Base-by-base conservation (phyloP, 1,140 invertebrate genomes). In the Pinna nobilis region DNA sequence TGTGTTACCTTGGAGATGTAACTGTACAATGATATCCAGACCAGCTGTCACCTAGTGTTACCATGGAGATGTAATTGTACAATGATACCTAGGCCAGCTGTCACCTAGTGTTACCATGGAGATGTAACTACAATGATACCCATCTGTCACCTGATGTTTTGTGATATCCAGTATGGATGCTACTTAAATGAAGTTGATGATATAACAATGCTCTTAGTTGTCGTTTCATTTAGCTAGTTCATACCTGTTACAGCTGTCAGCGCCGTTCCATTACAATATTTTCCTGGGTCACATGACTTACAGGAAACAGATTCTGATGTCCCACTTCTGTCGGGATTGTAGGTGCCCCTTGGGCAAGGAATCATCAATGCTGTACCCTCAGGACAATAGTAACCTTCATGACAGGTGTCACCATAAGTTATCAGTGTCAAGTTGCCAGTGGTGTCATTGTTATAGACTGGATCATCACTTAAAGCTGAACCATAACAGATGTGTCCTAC, bases 401-500 rank as follows among this genome's bases (percentile, higher is more conserved):
- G 74, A 82, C 87, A 88, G 0, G 76, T 70, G 77, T 88, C 86
- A 5, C 87, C 87, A 50, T 78, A 88, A 6, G 69, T 63, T 20
- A 88, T 82, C 20, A 85, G 70, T 3, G 85, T 86, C 57, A 86
- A 83, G 47, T 85, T 84, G 2, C 79, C 79, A 7, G 79, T 69
- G 4, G 83, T 73, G 68, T 87, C 84, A 32, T 85, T 77, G 63
- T 88, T 88, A 60, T 82, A 87, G 1, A 88, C 83, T 6, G 87
- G 87, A 64, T 87, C 84, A 13, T 78, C 61, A n/a, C 69, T 71
- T 3, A 82, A 55, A n/a, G 84, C 84, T 11, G 64, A 70, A 0
- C 79, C 79, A 32, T 77, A 88, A 76, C 87, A 88, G 61, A 88
- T 87, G 60, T 88, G 87, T 2, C 86, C 87, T 23, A 84, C 84